Base-by-base conservation (phyloP, 2,113 vertebrate genomes). In the Oreochromis tanganicae region DNA sequence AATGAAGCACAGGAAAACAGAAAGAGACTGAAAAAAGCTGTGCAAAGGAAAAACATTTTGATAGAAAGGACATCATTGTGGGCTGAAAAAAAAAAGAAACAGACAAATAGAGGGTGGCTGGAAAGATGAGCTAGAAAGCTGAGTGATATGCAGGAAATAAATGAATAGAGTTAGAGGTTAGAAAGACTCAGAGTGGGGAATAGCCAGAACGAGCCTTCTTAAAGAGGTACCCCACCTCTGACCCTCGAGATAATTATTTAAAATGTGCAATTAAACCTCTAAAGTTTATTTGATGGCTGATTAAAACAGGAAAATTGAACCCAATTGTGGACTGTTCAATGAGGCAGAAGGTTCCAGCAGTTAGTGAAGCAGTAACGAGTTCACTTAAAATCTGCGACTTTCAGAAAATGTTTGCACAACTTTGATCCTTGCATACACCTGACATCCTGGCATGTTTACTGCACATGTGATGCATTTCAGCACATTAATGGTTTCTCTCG, bases 201-300 rank as follows among this genome's bases (percentile, higher is more conserved):
- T 75, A 19, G 36, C 7, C 29, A 61, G 21, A 55, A 78, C 43
- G 87, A 87, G 80, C 41, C 59, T 16, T 79, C 46, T 82, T 43
- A 84, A 85, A 86, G 27, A 87, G 29, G 54, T 27, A 81, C 54
- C 66, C 85, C 55, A 90, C 89, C 90, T 85, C 66, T 83, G 81
- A 91, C 88, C 91, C 86, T 79, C 1, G 1, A 56, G 80, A 81
- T 89, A 87, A 93, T 89, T 68, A 89, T 85, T 87, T 66, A 19
- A 93, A 88, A 90, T 80, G 57, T 92, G 89, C 87, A 88, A 91
- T 93, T 93, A 92, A 93, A 93, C 86, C 63, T 57, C 50, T 59
- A n/a, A 63, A 92, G 85, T 93, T 94, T 6, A 92, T 94, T 91
- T 93, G 94, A 93, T 89, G 92, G 81, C 79, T 89, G 81, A 93